Conservation (phyloP, 1,140 invertebrate species). For the Papilio helenus region DNA sequence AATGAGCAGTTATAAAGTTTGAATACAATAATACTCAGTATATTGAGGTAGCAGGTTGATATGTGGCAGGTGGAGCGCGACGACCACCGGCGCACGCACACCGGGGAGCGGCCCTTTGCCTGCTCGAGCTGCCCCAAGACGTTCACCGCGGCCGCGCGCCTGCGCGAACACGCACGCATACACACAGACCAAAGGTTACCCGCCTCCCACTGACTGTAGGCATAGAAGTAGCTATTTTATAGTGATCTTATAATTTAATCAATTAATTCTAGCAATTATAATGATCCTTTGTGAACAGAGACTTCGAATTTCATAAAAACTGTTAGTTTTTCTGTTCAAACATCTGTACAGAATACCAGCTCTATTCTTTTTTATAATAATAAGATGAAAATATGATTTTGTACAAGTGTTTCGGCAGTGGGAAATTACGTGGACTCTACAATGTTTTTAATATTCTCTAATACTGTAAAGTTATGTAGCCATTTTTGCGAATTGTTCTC, state of each 20-base stretch:
- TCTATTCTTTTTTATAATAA: no score
- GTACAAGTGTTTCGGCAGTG: no score
- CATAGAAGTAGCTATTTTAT: no score
- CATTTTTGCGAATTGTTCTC: not conserved
- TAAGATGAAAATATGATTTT: no score
- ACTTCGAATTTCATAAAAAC: no score
- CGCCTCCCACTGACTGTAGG: not conserved
- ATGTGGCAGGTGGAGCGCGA: conserved; percentile 75
- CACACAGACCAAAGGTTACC: conserved; percentile 84
- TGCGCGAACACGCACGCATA: conserved; percentile 83
- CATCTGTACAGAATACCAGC: no score
- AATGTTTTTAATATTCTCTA: not conserved
- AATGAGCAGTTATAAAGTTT: not conserved
- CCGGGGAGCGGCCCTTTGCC: conserved; percentile 81
- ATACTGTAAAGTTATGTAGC: not conserved
- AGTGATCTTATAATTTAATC: no score
- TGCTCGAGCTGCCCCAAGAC: conserved; percentile 82
- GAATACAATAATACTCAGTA: not conserved
- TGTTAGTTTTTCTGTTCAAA: no score
- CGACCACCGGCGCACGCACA: conserved; percentile 84
- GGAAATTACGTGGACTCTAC: no score
- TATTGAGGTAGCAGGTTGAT: conserved; percentile 3
- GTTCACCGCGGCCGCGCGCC: conserved; percentile 78
- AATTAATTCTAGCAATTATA: no score
- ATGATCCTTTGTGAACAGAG: no score